Conservation (phyloP, 1,140 invertebrate genomes). For the Platyscapa corneri region DNA sequence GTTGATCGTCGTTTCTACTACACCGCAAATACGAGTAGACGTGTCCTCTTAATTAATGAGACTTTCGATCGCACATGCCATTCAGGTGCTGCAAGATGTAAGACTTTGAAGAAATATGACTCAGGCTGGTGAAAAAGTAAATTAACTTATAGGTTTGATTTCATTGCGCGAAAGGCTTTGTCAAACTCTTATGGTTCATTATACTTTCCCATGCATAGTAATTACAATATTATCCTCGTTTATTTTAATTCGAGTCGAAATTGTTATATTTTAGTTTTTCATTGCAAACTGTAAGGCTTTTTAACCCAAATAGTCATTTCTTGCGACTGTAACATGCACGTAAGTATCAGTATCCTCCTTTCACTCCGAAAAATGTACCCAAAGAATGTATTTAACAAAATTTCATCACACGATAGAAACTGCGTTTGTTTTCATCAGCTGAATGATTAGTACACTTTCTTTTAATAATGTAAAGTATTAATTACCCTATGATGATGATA, state of each 20-base stretch:
- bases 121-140: not conserved
- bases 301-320: not conserved
- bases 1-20: not conserved
- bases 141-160: not conserved
- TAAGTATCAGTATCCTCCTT: constrained; percentile 30
- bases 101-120: not conserved
- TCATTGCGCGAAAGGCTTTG: not conserved
- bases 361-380: constrained; percentile 6
- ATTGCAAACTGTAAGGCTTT: not conserved
- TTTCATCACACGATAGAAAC: constrained; percentile 2
- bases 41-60: not conserved
- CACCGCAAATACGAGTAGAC: not conserved
- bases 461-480: not conserved
- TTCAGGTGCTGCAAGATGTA: not conserved
- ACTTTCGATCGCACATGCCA: not conserved
- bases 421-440: not conserved
- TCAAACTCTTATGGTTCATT: not conserved
- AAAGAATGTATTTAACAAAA: not conserved
- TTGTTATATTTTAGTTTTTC: not conserved
- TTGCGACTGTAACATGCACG: not conserved
- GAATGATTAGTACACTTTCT: not conserved
- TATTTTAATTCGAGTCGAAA: not conserved
- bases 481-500: too few relatives aligned
- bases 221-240: not conserved
- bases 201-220: not conserved